Percentiles rank a stretch among this genome's conserved stretches.
These are phyloP conservation scores for Zeuzera pyrina DNA, from an alignment of 2,888 invertebrate genomes.

Conservation along the genomic window DNA sequence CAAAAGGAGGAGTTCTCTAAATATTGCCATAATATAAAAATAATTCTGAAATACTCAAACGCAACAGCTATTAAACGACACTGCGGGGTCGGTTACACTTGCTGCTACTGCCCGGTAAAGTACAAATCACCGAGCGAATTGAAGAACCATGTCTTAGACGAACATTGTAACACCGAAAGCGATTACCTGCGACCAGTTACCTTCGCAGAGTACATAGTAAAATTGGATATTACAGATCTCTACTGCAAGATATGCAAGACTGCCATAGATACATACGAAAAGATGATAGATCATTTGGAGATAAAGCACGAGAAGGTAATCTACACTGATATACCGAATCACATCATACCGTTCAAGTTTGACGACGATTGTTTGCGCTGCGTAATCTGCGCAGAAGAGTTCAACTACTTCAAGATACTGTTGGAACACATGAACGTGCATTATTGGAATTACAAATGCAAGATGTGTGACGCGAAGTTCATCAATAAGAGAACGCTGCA, in stretches of 20 bases:
- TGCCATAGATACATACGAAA: conserved; percentile 26
- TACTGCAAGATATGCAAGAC: conserved; percentile 34
- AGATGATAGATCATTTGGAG: conserved; percentile 38
- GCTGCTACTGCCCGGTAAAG: not conserved
- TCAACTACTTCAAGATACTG: conserved; percentile 13
- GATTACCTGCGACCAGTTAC: too few relatives aligned
- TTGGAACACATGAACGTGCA: conserved; percentile 37
- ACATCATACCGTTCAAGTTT: conserved; percentile 36
- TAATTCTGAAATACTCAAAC: conserved; percentile 22
- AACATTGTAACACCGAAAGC: conserved; percentile 11
- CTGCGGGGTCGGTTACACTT: conserved; percentile 2
- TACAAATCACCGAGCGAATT: not conserved
- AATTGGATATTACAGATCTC: conserved; percentile 40
- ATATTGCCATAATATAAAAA: too few relatives aligned
- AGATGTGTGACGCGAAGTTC: conserved; percentile 24
- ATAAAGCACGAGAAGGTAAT: conserved; percentile 31
- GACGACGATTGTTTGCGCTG: conserved; percentile 22
- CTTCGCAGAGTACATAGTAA: conserved; percentile 22
- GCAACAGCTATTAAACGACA: conserved; percentile 16
- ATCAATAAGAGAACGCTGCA: conserved; percentile 11
- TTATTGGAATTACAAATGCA: conserved; percentile 35
- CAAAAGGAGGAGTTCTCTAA: too few relatives aligned
- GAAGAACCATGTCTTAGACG: conserved; percentile 1
- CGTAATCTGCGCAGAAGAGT: conserved; percentile 24
- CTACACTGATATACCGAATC: conserved; percentile 42